Conservation (phyloP, 2,888 invertebrate species). For the Pollenia griseotomentosa region DNA sequence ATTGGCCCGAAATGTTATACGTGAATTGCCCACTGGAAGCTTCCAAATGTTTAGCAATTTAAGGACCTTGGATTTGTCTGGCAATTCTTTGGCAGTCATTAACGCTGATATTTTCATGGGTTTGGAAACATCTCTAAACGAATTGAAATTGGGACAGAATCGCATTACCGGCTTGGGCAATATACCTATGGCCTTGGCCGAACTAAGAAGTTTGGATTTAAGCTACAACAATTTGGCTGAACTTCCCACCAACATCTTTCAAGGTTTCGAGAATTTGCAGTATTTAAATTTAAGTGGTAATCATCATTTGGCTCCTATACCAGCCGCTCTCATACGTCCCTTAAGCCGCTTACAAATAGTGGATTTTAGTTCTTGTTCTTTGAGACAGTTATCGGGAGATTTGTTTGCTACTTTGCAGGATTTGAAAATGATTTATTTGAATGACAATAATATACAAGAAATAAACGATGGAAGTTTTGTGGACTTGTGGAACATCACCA, state of each 20-base stretch:
- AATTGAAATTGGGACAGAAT: conserved; percentile 90
- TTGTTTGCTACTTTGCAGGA: conserved; percentile 88
- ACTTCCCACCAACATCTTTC: conserved; percentile 88
- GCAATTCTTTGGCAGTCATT: conserved; percentile 90
- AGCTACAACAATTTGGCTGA: conserved; percentile 92
- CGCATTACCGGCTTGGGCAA: conserved; percentile 88
- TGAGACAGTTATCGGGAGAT: conserved; percentile 90
- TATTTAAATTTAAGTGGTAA: conserved; percentile 92
- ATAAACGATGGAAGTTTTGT: conserved; percentile 91
- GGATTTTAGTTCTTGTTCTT: conserved; percentile 90
- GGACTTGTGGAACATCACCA: conserved; percentile 89
- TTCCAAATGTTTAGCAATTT: conserved; percentile 92
- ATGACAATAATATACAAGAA: conserved; percentile 90
- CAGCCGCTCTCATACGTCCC: conserved; percentile 89
- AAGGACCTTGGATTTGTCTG: conserved; percentile 89
- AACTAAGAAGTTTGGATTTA: conserved; percentile 89
- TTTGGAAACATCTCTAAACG: conserved; percentile 89
- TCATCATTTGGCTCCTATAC: conserved; percentile 87
- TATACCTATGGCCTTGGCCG: conserved; percentile 87
- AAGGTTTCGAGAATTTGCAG: conserved; percentile 87
- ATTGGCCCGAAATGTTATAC: conserved; percentile 92
- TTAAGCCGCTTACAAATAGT: conserved; percentile 88
- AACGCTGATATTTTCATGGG: conserved; percentile 91
- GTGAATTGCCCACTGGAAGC: conserved; percentile 92
- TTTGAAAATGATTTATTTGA: conserved; percentile 88